These are phyloP conservation scores for Rafetus swinhoei DNA, from an alignment of 2,113 vertebrate species.

Conservation along the genomic window DNA sequence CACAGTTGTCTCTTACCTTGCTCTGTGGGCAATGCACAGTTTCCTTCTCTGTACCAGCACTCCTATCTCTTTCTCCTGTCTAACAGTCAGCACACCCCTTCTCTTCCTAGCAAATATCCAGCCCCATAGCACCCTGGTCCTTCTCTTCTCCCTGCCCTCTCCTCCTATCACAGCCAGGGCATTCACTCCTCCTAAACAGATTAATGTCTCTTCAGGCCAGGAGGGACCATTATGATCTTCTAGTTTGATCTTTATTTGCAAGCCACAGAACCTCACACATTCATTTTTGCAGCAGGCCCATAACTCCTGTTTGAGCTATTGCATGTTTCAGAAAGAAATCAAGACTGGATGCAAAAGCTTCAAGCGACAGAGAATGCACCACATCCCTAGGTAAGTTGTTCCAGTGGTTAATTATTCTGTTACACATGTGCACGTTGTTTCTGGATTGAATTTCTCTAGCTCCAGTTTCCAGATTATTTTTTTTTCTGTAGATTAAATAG, in stretches of 20 bases:
- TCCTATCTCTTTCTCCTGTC: background rate
- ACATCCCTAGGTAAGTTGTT: background rate
- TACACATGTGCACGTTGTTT: background rate
- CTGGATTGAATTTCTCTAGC: background rate
- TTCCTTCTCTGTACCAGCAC: background rate
- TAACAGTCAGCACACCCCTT: background rate
- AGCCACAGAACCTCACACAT: background rate
- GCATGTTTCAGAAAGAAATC: background rate
- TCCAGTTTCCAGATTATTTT: background rate
- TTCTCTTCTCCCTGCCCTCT: background rate
- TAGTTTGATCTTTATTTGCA: background rate
- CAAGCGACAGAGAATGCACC: background rate
- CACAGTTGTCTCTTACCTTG: too few species aligned
- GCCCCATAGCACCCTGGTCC: background rate
- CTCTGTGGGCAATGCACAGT: background rate
- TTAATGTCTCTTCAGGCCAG: background rate
- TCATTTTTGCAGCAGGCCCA: background rate
- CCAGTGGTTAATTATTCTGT: background rate
- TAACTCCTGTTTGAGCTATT: background rate
- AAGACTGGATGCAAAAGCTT: background rate
- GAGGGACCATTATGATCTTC: background rate
- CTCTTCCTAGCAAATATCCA: background rate
- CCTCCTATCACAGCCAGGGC: background rate
- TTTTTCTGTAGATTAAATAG: background rate
- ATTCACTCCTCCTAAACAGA: background rate